Evolutionary conservation across 2,113 vertebrate genomes (phyloP), one percentile per base, ranked within the genome.

Genomic region (Uropsilus gracilis): DNA sequence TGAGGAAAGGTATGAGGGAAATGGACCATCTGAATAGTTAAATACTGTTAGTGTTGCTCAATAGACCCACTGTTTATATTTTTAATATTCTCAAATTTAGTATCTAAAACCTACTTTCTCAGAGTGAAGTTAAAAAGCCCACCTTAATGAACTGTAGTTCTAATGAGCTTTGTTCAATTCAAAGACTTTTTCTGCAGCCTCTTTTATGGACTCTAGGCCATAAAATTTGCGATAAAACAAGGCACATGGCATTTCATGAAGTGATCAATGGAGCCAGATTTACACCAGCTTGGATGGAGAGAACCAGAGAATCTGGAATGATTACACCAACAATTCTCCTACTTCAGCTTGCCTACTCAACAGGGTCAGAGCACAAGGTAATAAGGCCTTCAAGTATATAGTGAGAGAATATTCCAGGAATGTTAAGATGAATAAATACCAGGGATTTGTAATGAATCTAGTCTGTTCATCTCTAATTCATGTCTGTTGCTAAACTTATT

Each of bases 51-150:
- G 72, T 82, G 86, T 68, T 30, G 44, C 26, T 84, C 75, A 85
- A 28, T 77, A 73, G 87, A 71, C 53, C 22, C 53, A 55, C 18
- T 55, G 53, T 55, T 6, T 24, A 55, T 55, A 81, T 37, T 46
- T 50, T 64, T 94, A 69, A 81, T 77, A 73, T 63, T n/a, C n/a
- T n/a, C n/a, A n/a, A n/a, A 93, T 57, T 88, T 34, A 66, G 83
- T 93, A 39, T 94, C n/a, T n/a, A 68, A 93, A 53, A 71, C 22
- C 28, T 57, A 63, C 61, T 86, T 94, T 73, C 64, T 88, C 53
- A 92, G 5, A 89, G 68, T 90, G 44, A 86, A 87, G 57, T 80
- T 90, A 85, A 69, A 95, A 95, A 85, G 71, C 22, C 64, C 46
- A 3, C 55, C 53, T 83, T 77, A 77, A 76, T 39, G 37, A 93